Conservation (phyloP, 2,888 invertebrate genomes). For the Andrena marginata region DNA sequence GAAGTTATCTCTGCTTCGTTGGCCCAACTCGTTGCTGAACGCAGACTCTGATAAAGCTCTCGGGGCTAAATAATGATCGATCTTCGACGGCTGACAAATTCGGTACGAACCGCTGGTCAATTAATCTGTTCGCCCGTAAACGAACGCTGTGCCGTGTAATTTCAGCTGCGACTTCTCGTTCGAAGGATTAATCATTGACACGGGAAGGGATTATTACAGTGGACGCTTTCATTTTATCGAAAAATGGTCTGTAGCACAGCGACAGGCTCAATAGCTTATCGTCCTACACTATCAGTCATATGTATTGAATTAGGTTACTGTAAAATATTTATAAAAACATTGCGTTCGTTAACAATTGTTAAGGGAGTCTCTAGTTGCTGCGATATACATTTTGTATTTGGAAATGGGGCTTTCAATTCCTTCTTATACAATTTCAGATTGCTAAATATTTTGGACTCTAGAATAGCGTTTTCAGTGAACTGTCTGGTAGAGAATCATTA, state of each 20-base stretch:
- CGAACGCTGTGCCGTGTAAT: slow-evolving; percentile 15
- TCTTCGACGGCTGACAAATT: slow-evolving; percentile 30
- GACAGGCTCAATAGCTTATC: background rate
- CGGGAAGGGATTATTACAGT: background rate
- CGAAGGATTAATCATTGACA: slow-evolving; percentile 29
- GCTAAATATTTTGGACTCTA: no score
- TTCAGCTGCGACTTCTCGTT: slow-evolving; percentile 25
- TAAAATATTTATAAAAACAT: no score
- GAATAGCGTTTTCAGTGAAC: no score
- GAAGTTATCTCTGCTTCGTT: slow-evolving; percentile 14
- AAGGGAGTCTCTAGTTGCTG: no score
- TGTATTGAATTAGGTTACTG: no score
- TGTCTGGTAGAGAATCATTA: no score
- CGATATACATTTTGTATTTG: no score
- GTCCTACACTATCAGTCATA: background rate
- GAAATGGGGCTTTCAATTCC: no score
- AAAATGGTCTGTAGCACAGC: background rate
- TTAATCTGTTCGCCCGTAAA: slow-evolving; percentile 18
- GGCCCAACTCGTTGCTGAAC: slow-evolving; percentile 12
- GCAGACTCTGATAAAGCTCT: slow-evolving; percentile 23
- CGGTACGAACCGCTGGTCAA: slow-evolving; percentile 22
- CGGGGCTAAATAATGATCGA: slow-evolving; percentile 45
- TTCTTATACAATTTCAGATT: no score
- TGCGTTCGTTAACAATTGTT: no score
- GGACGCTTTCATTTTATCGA: slow-evolving; percentile 1